These are phyloP conservation scores for Solenodon paradoxus DNA, from an alignment of 2,113 vertebrate species.

Conservation along the genomic window DNA sequence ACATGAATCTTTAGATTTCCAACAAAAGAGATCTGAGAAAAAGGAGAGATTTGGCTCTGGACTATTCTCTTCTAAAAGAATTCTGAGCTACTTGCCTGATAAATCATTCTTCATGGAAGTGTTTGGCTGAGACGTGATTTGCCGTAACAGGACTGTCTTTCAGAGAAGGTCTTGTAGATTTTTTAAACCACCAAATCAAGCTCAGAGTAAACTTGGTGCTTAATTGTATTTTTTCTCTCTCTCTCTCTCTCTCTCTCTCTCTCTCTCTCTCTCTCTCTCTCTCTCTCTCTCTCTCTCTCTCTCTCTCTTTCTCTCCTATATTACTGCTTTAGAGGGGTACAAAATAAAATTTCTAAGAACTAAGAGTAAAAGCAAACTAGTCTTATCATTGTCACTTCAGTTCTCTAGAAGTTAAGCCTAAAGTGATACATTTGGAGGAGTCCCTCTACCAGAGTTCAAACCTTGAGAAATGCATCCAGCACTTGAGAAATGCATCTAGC, in stretches of 20 bases:
- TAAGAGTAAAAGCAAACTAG: not conserved
- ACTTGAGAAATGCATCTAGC: not conserved
- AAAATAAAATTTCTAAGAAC: not conserved
- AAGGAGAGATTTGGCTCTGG: slow-evolving; percentile 24
- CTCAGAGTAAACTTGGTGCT: not conserved
- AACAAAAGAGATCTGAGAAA: slow-evolving; percentile 27
- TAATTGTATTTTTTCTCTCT: not conserved
- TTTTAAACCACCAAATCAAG: slow-evolving; percentile 13
- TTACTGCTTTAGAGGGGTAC: not conserved
- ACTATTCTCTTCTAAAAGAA: not conserved
- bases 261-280: not conserved
- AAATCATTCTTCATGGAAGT: not conserved
- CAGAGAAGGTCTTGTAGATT: not conserved
- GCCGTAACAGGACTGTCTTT: slow-evolving; percentile 19
- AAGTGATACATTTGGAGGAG: not conserved
- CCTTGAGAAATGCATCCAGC: not conserved
- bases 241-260: not conserved
- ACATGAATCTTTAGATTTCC: slow-evolving; percentile 25
- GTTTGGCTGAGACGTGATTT: not conserved
- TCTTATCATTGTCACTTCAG: not conserved
- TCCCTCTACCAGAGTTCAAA: not conserved
- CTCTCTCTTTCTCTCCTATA: not conserved
- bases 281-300: not conserved
- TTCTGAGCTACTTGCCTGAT: not conserved
- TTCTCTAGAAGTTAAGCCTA: not conserved